A percentile compares a stretch with the other conserved stretches of the same genome.
phyloP scores from a whole-genome alignment of 2,888 invertebrate genomes.

The Andrena dorsata region DNA sequence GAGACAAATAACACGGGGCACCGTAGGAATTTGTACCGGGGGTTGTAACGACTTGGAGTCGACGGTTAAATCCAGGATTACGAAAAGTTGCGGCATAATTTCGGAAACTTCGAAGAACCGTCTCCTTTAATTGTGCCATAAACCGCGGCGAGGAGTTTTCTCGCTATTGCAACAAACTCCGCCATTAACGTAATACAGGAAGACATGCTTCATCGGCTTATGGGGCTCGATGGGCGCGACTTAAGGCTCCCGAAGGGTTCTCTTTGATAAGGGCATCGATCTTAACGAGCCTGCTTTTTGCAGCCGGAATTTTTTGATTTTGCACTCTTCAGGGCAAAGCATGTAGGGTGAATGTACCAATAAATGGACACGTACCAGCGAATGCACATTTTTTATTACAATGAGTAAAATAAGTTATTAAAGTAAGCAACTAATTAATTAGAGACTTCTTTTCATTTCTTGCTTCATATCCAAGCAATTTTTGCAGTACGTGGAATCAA shows the following conservation, averaged over 20 bases:
- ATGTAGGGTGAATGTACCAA: too few relatives aligned
- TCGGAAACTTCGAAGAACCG: constrained; percentile 9
- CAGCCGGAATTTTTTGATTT: not conserved
- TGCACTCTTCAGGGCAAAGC: not conserved
- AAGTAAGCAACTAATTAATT: too few relatives aligned
- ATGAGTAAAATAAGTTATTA: too few relatives aligned
- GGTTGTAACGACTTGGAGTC: constrained; percentile 3
- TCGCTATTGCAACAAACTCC: constrained; percentile 30
- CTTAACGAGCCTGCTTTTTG: constrained; percentile 2
- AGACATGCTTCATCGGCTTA: constrained; percentile 28
- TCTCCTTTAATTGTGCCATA: constrained; percentile 32
- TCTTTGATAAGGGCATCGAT: constrained; percentile 26
- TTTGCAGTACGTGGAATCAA: too few relatives aligned
- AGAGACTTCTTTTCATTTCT: too few relatives aligned
- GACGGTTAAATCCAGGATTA: not conserved
- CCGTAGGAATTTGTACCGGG: constrained; percentile 1
- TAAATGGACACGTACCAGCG: too few relatives aligned
- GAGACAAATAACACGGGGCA: not conserved
- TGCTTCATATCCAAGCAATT: too few relatives aligned
- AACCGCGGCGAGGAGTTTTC: constrained; percentile 25
- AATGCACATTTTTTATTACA: too few relatives aligned
- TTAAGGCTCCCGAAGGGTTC: constrained; percentile 7
- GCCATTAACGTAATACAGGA: constrained; percentile 42
- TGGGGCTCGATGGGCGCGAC: not conserved
- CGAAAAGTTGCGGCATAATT: constrained; percentile 11